Base-by-base conservation (phyloP, 2,797 vertebrate genomes). In the Squalus acanthias region DNA sequence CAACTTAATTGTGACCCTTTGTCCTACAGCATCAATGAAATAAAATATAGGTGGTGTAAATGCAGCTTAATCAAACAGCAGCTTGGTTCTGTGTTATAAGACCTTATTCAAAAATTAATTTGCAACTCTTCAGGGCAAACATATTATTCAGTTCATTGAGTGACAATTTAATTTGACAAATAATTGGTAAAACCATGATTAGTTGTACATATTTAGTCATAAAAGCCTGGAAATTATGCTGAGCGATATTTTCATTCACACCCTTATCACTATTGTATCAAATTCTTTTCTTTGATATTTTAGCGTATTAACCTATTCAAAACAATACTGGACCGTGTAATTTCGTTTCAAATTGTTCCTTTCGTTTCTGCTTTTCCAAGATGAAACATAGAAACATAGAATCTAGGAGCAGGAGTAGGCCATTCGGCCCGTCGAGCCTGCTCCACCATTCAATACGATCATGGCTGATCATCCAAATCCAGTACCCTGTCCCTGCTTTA, bases 131-230 rank as follows among this genome's bases (percentile, higher is more conserved):
- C 60, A 92, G n/a, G 33, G 60, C n/a, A 92, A 65, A 92, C 6
- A 39, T 60, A 60, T 17, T 39, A 92, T 39, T 92, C 89, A 65
- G 60, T 92, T 92, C 29, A 67, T 17, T 63, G 57, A 65, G 57
- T 91, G 57, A 91, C 60, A 91, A 91, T n/a, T 63, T 65, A 91
- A n/a, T 91, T 63, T 92, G 53, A 33, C 60, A 92, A 92, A 65
- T 92, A 92, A 65, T 67, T 92, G 33, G 60, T n/a, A 92, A 92
- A n/a, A 22, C 17, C 60, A 22, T 65, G 89, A 65, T 92, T 65
- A 92, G 60, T 65, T 92, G 33, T 17, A 22, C 33, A 65, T 65
- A 22, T 92, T 39, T 67, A 33, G 33, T 92, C 33, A 39, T 92
- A 65, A 39, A n/a, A 20, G 60, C 7, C 89, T 92, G 57, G 33